Evolutionary conservation across 2,888 invertebrate genomes (phyloP).

Genomic region (Polymixis lichenea): DNA sequence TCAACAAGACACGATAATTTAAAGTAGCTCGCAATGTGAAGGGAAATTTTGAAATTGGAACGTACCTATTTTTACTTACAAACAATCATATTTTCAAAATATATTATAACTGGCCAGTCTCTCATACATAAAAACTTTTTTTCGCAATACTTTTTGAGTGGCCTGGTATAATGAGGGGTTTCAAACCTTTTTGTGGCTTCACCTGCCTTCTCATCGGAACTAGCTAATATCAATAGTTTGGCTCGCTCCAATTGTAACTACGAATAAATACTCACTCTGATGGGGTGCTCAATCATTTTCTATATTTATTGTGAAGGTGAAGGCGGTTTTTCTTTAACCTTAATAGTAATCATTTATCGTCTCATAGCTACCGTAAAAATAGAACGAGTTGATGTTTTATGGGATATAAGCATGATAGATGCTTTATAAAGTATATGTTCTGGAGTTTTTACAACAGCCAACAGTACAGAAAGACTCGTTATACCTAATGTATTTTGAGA

Average conservation of each 20-base stretch:
- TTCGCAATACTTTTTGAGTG: too few species aligned
- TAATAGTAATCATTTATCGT: constrained; percentile 3
- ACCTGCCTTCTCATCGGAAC: constrained; percentile 14
- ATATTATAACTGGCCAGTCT: too few species aligned
- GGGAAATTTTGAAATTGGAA: too few species aligned
- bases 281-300: constrained; percentile 31
- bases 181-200: constrained; percentile 5
- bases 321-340: constrained; percentile 8
- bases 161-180: constrained; percentile 25
- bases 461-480: neutral
- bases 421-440: neutral
- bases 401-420: constrained; percentile 3
- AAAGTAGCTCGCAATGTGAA: too few species aligned
- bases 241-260: constrained; percentile 9
- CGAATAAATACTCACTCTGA: neutral
- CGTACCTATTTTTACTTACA: too few species aligned
- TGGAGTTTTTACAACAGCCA: too few species aligned
- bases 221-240: constrained; percentile 12
- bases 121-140: too few species aligned
- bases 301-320: neutral
- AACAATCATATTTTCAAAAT: too few species aligned
- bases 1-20: too few species aligned
- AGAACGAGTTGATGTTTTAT: constrained; percentile 11
- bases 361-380: neutral
- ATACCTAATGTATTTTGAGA: neutral